A percentile compares a stretch with the other conserved stretches of the same genome.
Conservation (phyloP, 2,113 vertebrate genomes). For the Spermophilus dauricus region DNA sequence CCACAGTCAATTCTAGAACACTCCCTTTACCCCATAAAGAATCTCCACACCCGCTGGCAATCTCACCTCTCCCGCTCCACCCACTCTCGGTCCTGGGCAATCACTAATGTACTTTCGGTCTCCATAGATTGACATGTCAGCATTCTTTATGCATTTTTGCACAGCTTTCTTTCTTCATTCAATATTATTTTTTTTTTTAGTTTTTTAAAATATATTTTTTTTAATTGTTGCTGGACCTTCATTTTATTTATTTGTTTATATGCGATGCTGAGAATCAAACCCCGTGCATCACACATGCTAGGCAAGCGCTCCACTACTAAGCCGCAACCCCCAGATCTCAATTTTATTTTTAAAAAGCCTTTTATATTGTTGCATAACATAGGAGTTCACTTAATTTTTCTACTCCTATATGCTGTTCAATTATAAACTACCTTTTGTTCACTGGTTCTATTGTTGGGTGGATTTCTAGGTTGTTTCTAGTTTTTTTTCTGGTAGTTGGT, state of each 20-base stretch:
- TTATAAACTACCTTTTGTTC: neutral
- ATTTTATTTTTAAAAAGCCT: neutral
- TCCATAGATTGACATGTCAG: neutral
- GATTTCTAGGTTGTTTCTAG: neutral
- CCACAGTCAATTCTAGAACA: neutral
- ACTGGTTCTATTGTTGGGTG: neutral
- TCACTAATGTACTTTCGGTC: neutral
- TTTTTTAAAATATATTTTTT: too few species aligned
- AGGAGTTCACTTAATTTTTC: neutral
- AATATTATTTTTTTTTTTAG: too few species aligned
- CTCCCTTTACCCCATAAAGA: neutral
- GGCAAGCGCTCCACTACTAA: too few species aligned
- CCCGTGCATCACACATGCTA: too few species aligned
- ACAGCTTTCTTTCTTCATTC: neutral
- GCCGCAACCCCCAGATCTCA: too few species aligned
- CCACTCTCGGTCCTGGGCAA: neutral
- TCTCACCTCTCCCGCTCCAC: rapidly evolving
- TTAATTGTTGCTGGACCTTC: too few species aligned
- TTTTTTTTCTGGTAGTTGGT: neutral
- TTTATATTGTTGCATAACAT: neutral
- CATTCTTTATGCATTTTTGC: neutral
- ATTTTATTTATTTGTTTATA: too few species aligned
- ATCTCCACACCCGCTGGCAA: rapidly evolving
- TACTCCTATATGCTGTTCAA: rapidly evolving
- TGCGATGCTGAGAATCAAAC: too few species aligned